Percentiles rank a stretch among this genome's conserved stretches.
Evolutionary conservation across 2,113 vertebrate genomes (phyloP).

Genomic region (Rhinolophus sinicus): DNA sequence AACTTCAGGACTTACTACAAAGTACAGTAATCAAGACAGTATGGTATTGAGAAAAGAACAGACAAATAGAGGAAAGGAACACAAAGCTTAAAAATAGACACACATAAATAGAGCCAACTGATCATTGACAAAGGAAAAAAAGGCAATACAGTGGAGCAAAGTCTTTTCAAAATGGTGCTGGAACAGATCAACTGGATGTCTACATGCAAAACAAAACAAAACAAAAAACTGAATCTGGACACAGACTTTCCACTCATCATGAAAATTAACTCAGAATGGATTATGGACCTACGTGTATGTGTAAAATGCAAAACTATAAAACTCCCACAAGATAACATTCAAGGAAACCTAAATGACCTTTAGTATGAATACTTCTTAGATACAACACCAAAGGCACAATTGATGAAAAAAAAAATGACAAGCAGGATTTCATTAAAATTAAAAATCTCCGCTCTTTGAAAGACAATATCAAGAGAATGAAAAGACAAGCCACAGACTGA

Average conservation of each 20-base stretch:
- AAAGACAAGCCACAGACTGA: neutral
- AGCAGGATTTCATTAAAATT: too few species aligned
- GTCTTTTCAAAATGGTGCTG: neutral
- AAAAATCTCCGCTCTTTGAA: too few species aligned
- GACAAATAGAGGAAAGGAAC: neutral
- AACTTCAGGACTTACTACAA: too few species aligned
- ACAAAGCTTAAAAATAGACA: neutral
- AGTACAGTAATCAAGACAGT: neutral
- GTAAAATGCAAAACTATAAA: neutral
- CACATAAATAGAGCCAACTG: neutral
- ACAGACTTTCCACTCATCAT: neutral
- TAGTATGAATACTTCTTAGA: neutral
- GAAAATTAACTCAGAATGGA: neutral
- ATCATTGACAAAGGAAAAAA: neutral
- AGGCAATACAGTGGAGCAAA: neutral
- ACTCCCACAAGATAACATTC: neutral
- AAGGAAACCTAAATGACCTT: neutral
- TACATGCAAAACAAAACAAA: neutral
- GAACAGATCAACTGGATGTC: neutral
- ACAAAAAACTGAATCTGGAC: neutral
- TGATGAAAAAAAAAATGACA: too few species aligned
- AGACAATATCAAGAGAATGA: too few species aligned
- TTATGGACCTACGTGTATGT: neutral
- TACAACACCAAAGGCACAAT: neutral
- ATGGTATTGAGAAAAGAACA: neutral